phyloP scores from a whole-genome alignment of 1,140 invertebrate genomes.

The Drosophila orosa region DNA sequence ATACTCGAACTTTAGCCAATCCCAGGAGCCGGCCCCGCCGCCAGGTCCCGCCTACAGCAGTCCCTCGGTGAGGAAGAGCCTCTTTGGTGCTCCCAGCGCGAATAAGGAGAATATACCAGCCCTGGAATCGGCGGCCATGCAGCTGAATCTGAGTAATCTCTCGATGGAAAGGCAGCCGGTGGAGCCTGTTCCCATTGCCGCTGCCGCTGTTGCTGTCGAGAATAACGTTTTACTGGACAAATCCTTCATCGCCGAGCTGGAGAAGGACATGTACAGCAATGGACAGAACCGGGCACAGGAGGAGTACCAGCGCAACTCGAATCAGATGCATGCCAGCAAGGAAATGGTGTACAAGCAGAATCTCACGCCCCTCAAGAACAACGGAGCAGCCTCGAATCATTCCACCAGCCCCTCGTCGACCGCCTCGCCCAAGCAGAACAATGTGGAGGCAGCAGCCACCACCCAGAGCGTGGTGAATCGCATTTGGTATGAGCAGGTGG shows the following conservation, averaged over 20 bases:
- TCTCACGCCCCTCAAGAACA: slow-evolving; percentile 78
- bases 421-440: slow-evolving; percentile 65
- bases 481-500: slow-evolving; percentile 84
- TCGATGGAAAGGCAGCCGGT: slow-evolving; percentile 45
- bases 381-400: slow-evolving; percentile 60
- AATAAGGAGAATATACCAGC: slow-evolving; percentile 81
- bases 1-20: slow-evolving; percentile 63
- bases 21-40: slow-evolving; percentile 5
- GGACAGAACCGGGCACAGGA: slow-evolving; percentile 68
- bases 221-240: slow-evolving; percentile 85
- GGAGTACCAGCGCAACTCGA: slow-evolving; percentile 84
- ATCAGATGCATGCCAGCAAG: slow-evolving; percentile 84
- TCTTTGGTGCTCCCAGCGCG: slow-evolving; percentile 45
- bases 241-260: slow-evolving; percentile 87
- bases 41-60: slow-evolving; percentile 46
- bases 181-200: slow-evolving; percentile 2
- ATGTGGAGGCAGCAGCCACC: slow-evolving; percentile 51
- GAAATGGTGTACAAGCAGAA: slow-evolving; percentile 76
- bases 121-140: slow-evolving; percentile 65
- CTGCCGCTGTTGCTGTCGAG: slow-evolving; percentile 17
- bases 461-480: slow-evolving; percentile 84
- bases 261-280: slow-evolving; percentile 86
- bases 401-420: slow-evolving; percentile 64
- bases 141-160: slow-evolving; percentile 65
- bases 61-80: slow-evolving; percentile 64